Evolutionary conservation across 2,113 vertebrate species (phyloP).

Genomic region (Cavia porcellus): DNA sequence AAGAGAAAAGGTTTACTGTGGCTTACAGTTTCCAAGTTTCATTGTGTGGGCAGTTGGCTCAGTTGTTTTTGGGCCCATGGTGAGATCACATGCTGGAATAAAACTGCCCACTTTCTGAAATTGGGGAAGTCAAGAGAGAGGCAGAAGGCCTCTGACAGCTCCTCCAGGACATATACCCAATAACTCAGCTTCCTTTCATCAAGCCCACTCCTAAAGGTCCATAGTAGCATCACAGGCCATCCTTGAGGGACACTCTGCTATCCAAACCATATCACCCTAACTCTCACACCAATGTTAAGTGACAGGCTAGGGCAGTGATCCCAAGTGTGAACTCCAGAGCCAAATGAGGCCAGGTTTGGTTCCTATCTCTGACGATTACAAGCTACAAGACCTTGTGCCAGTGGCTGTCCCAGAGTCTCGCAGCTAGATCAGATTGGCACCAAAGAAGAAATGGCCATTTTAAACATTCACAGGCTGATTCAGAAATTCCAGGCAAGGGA

Average conservation of each 20-base stretch:
- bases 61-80: neutral
- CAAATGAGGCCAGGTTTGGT: neutral
- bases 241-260: neutral
- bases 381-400: slow-evolving; percentile 11
- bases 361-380: neutral
- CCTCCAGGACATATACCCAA: neutral
- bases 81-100: too few relatives aligned
- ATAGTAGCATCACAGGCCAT: neutral
- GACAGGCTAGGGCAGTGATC: neutral
- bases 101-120: neutral
- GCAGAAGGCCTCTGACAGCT: neutral
- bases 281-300: neutral
- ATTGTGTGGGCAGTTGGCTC: too few relatives aligned
- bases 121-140: neutral
- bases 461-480: neutral
- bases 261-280: neutral
- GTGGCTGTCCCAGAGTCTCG: slow-evolving; percentile 42
- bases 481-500: neutral
- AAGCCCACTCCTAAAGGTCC: neutral
- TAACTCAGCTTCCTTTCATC: neutral
- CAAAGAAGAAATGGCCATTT: slow-evolving; percentile 37
- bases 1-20: neutral
- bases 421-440: slow-evolving; percentile 14
- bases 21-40: neutral
- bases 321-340: neutral